phyloP scores from a whole-genome alignment of 2,797 vertebrate genomes.

The Harpagifer antarcticus region DNA sequence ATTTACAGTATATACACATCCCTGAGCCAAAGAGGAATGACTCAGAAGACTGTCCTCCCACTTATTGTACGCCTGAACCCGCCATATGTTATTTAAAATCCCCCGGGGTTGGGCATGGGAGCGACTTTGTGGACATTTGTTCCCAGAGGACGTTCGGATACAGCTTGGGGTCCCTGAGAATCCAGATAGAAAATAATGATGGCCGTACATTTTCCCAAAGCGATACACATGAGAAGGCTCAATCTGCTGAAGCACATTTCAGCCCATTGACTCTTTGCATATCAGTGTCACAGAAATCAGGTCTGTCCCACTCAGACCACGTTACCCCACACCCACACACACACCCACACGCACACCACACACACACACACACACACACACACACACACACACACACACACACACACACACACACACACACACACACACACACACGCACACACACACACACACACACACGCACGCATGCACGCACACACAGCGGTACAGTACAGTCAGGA shows the following conservation, averaged over 20 bases:
- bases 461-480: constrained; percentile 11
- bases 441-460: too few relatives aligned
- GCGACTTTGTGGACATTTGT: constrained; percentile 20
- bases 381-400: too few relatives aligned
- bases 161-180: constrained; percentile 29
- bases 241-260: constrained; percentile 48
- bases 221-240: constrained; percentile 43
- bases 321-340: too few relatives aligned
- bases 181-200: constrained; percentile 35
- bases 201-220: constrained; percentile 26
- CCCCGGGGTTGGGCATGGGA: constrained; percentile 17
- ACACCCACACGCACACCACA: too few relatives aligned
- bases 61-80: not conserved
- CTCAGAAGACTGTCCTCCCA: constrained; percentile 21
- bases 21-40: constrained; percentile 35
- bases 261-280: constrained; percentile 42
- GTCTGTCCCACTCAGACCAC: constrained; percentile 29
- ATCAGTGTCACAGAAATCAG: constrained; percentile 37
- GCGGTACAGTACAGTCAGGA: constrained; percentile 36
- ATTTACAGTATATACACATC: constrained; percentile 66
- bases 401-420: constrained; percentile 12
- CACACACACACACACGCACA: too few relatives aligned
- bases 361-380: too few relatives aligned
- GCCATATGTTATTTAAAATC: constrained; percentile 25
- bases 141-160: constrained; percentile 40